phyloP scores from a whole-genome alignment of 2,888 invertebrate species.

The Antheraea assamensis region DNA sequence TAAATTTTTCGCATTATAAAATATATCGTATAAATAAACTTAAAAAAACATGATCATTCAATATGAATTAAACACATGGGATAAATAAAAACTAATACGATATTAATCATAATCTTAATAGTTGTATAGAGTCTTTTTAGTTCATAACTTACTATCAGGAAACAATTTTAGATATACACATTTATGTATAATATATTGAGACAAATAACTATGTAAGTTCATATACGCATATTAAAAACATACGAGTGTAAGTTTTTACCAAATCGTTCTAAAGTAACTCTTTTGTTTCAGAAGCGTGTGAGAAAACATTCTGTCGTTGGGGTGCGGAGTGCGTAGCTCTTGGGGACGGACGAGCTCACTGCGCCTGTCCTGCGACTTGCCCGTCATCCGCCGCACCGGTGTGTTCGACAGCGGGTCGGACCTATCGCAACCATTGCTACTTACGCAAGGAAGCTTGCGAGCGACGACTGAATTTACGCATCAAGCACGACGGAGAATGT shows the following conservation, averaged over 20 bases:
- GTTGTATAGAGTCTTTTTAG: not conserved
- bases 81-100: no score
- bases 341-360: constrained; percentile 86
- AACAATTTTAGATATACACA: not conserved
- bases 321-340: constrained; percentile 90
- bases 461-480: constrained; percentile 86
- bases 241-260: not conserved
- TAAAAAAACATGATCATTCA: no score
- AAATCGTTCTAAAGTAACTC: constrained; percentile 21
- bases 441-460: constrained; percentile 90
- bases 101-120: no score
- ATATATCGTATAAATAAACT: no score
- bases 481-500: constrained; percentile 90
- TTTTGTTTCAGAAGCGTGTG: constrained; percentile 88
- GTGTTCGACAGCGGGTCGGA: constrained; percentile 93
- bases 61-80: no score
- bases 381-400: constrained; percentile 90
- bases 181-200: no score
- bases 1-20: no score
- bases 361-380: constrained; percentile 91
- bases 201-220: not conserved
- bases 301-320: constrained; percentile 91
- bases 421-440: constrained; percentile 93
- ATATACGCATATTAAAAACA: not conserved
- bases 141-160: not conserved